A percentile compares a stretch with the other conserved stretches of the same genome.
Conservation (phyloP, 2,113 vertebrate species). For the Pituophis catenifer region DNA sequence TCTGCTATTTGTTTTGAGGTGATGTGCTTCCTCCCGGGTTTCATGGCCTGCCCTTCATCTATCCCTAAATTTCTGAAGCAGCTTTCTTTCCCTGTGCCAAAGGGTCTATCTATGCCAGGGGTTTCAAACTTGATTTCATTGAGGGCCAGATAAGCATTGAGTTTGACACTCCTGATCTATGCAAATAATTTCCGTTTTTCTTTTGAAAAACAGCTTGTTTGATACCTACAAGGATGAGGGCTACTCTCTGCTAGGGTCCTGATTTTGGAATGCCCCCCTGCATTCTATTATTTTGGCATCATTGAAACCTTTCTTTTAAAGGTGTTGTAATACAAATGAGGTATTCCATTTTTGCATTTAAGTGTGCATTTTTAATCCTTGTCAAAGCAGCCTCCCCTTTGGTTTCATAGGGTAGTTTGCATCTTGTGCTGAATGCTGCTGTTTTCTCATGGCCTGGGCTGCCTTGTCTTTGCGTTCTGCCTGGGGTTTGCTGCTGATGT, state of each 20-base stretch:
- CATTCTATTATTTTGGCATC: background rate
- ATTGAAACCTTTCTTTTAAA: background rate
- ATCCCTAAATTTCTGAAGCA: background rate
- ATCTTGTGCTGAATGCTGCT: background rate
- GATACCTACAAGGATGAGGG: background rate
- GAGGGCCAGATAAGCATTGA: too few relatives aligned
- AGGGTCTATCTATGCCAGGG: background rate
- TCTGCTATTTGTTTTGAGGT: background rate
- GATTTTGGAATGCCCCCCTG: background rate
- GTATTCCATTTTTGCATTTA: background rate
- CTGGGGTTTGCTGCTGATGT: background rate
- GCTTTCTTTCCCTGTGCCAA: background rate
- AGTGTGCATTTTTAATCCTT: background rate
- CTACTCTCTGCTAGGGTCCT: fast-evolving
- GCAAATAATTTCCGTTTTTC: background rate
- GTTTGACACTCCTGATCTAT: too few relatives aligned
- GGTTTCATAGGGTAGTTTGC: background rate
- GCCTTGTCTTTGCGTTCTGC: background rate
- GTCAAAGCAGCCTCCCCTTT: background rate
- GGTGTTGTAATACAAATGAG: background rate
- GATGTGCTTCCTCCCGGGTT: background rate
- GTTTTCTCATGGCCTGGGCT: background rate
- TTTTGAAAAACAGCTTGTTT: background rate
- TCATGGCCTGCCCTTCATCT: background rate
- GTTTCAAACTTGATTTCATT: too few relatives aligned